Percentiles rank a stretch among this genome's conserved stretches.
Evolutionary conservation across 53 echinoderm and acorn worm species (phyloP).

Genomic region (Holothuria scabra): DNA sequence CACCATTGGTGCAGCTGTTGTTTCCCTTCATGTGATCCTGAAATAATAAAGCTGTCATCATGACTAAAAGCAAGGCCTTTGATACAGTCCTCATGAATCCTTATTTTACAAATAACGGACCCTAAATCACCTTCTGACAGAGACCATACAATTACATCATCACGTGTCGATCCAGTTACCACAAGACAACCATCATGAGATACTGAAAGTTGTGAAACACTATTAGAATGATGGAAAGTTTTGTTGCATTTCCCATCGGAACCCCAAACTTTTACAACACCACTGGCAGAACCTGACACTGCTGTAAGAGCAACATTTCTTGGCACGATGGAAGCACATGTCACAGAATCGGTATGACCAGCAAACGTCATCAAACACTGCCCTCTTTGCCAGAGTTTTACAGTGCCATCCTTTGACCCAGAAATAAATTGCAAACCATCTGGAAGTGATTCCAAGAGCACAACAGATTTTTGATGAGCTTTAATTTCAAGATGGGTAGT

Average conservation of each 20-base stretch:
- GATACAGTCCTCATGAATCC: slow-evolving; percentile 54
- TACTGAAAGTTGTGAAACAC: background rate
- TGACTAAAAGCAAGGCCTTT: slow-evolving; percentile 68
- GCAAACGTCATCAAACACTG: slow-evolving; percentile 15
- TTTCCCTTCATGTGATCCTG: slow-evolving; percentile 61
- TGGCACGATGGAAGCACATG: slow-evolving; percentile 13
- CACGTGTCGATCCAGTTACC: slow-evolving; percentile 63
- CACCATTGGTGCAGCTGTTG: slow-evolving; percentile 80
- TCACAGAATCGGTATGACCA: background rate
- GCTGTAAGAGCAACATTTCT: background rate
- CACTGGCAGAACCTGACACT: slow-evolving; percentile 15
- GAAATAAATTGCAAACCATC: background rate
- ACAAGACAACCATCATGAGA: slow-evolving; percentile 28
- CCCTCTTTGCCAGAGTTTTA: slow-evolving; percentile 26
- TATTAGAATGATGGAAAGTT: too few species aligned
- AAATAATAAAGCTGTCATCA: slow-evolving; percentile 50
- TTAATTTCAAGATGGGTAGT: background rate
- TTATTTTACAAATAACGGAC: slow-evolving; percentile 47
- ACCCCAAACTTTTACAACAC: slow-evolving; percentile 36
- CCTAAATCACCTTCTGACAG: slow-evolving; percentile 52
- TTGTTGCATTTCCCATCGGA: too few species aligned
- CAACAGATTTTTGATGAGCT: background rate
- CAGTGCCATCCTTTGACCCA: slow-evolving; percentile 19
- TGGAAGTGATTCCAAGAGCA: background rate
- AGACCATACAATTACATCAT: slow-evolving; percentile 72